A percentile compares a stretch with the other conserved stretches of the same genome.
Conservation (phyloP, 1,140 invertebrate genomes). For the Dinoponera quadriceps region DNA sequence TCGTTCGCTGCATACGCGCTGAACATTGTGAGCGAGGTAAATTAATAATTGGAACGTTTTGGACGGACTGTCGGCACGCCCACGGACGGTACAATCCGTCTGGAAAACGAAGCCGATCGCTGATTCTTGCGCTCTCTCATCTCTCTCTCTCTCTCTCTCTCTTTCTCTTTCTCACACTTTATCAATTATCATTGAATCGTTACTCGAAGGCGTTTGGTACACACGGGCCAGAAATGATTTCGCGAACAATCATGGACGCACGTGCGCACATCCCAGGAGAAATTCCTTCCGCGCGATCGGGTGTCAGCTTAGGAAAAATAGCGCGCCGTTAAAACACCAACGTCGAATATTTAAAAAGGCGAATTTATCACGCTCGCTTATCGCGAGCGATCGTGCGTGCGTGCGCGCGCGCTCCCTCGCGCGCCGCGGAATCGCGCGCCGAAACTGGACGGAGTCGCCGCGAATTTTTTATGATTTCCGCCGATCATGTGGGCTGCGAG, state of each 20-base stretch:
- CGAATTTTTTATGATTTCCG: slow-evolving; percentile 50
- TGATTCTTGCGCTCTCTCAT: background rate
- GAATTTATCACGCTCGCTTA: slow-evolving; percentile 42
- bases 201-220: background rate
- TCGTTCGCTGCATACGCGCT: slow-evolving; percentile 58
- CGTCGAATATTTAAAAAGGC: slow-evolving; percentile 22
- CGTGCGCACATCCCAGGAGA: background rate
- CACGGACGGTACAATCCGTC: slow-evolving; percentile 22
- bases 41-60: slow-evolving; percentile 78
- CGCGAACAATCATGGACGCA: background rate
- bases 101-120: slow-evolving; percentile 39
- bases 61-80: slow-evolving; percentile 53
- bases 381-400: slow-evolving; percentile 17
- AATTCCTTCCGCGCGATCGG: background rate
- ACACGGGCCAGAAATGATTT: background rate
- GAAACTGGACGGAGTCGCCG: slow-evolving; percentile 21
- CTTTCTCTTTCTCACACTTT: too few relatives aligned
- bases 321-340: slow-evolving; percentile 22
- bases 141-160: too few relatives aligned
- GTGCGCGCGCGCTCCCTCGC: background rate
- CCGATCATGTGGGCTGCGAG: slow-evolving; percentile 29
- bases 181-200: too few relatives aligned
- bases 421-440: background rate
- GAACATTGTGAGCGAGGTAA: slow-evolving; percentile 75
- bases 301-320: slow-evolving; percentile 41